Conservation (phyloP, 2,888 invertebrate genomes). For the Choreutis nemorana region DNA sequence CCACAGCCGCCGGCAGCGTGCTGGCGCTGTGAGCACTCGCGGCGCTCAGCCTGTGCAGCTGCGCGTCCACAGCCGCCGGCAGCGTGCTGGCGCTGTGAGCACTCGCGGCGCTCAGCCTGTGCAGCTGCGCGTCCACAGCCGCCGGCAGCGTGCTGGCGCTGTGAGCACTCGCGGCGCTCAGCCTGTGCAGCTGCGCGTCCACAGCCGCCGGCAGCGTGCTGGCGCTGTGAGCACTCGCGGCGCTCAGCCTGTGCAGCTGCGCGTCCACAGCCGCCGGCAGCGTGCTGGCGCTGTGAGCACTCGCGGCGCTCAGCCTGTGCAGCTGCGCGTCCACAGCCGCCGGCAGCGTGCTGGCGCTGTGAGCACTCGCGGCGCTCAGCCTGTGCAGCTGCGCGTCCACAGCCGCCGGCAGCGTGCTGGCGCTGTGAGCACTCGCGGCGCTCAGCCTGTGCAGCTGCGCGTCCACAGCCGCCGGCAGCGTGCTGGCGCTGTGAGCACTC, state of each 20-base stretch:
- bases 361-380: constrained; percentile 53
- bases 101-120: constrained; percentile 55
- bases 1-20: constrained; percentile 13
- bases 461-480: constrained; percentile 33
- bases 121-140: constrained; percentile 51
- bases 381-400: constrained; percentile 57
- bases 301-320: constrained; percentile 23
- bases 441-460: no score
- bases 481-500: constrained; percentile 37
- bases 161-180: constrained; percentile 19
- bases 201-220: constrained; percentile 35
- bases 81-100: constrained; percentile 35
- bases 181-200: no score
- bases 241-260: constrained; percentile 54
- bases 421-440: constrained; percentile 12
- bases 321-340: no score
- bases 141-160: constrained; percentile 17
- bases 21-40: constrained; percentile 17
- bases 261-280: constrained; percentile 38
- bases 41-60: no score
- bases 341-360: constrained; percentile 31
- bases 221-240: constrained; percentile 43
- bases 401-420: constrained; percentile 18
- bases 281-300: constrained; percentile 7
- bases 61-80: no score